phyloP scores from a whole-genome alignment of 1,140 invertebrate species.

The Sarcophaga bullata region DNA sequence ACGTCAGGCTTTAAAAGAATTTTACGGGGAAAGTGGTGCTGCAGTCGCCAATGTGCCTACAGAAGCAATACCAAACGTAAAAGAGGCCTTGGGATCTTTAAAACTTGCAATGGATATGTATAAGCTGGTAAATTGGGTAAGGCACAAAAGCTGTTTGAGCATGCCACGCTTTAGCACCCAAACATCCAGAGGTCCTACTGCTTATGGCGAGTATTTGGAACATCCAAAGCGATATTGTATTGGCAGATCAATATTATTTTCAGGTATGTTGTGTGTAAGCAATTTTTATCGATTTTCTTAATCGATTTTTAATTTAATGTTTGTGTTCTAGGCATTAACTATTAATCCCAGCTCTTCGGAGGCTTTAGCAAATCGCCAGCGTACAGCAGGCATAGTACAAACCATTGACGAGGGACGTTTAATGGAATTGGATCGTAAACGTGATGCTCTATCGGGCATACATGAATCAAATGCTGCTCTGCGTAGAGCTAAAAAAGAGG shows the following conservation, averaged over 20 bases:
- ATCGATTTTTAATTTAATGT: slow-evolving; percentile 46
- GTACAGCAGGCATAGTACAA: slow-evolving; percentile 89
- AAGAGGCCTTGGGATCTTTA: slow-evolving; percentile 84
- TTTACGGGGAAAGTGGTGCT: slow-evolving; percentile 55
- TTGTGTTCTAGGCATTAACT: slow-evolving; percentile 75
- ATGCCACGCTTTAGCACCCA: slow-evolving; percentile 90
- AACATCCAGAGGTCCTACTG: slow-evolving; percentile 91
- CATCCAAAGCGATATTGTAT: slow-evolving; percentile 84
- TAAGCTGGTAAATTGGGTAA: slow-evolving; percentile 84
- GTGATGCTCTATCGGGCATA: slow-evolving; percentile 81
- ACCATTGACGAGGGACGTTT: slow-evolving; percentile 86
- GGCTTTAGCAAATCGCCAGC: slow-evolving; percentile 82
- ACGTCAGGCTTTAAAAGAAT: slow-evolving; percentile 56
- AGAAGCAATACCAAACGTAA: slow-evolving; percentile 52
- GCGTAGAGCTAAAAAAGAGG: slow-evolving; percentile 89
- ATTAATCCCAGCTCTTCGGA: slow-evolving; percentile 83
- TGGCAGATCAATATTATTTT: slow-evolving; percentile 90
- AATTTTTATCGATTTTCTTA: background rate
- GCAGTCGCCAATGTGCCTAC: slow-evolving; percentile 49
- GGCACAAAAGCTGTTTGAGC: slow-evolving; percentile 88
- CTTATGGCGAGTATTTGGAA: slow-evolving; percentile 94
- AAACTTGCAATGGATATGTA: slow-evolving; percentile 87
- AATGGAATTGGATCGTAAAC: slow-evolving; percentile 85
- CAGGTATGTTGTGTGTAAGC: slow-evolving; percentile 53
- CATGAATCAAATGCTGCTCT: slow-evolving; percentile 83